Conservation (phyloP, 1,140 invertebrate species). For the Episyrphus balteatus region DNA sequence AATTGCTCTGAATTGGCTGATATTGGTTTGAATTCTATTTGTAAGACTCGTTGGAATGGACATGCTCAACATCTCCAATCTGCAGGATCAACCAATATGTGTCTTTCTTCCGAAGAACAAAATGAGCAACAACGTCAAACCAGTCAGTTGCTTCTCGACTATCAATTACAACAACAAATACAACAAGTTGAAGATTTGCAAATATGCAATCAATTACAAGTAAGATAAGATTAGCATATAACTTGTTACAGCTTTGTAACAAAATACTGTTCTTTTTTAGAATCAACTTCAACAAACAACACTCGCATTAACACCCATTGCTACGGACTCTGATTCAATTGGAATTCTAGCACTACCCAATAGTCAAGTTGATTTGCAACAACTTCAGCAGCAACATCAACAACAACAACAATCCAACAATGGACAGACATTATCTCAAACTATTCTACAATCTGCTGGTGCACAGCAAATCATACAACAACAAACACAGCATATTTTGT, state of each 20-base stretch:
- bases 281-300: conserved; percentile 15
- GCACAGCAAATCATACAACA: conserved; percentile 31
- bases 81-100: too few relatives aligned
- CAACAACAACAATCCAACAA: conserved; percentile 18
- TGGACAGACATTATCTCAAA: not conserved
- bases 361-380: conserved; percentile 8
- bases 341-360: conserved; percentile 8
- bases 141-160: conserved; percentile 31
- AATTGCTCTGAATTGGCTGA: conserved; percentile 31
- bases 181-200: conserved; percentile 20
- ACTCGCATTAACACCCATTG: conserved; percentile 10
- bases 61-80: conserved; percentile 19
- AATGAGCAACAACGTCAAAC: conserved; percentile 11
- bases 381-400: conserved; percentile 12
- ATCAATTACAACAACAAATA: conserved; percentile 26
- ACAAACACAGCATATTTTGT: conserved; percentile 38
- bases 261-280: not conserved
- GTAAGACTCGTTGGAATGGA: conserved; percentile 28
- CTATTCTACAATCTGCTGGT: not conserved
- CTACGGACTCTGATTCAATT: conserved; percentile 12
- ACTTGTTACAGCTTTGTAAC: too few relatives aligned
- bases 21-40: conserved; percentile 32
- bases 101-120: not conserved
- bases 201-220: conserved; percentile 23
- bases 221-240: too few relatives aligned